phyloP scores from a whole-genome alignment of 2,113 vertebrate species.

The Cyrtonyx montezumae region DNA sequence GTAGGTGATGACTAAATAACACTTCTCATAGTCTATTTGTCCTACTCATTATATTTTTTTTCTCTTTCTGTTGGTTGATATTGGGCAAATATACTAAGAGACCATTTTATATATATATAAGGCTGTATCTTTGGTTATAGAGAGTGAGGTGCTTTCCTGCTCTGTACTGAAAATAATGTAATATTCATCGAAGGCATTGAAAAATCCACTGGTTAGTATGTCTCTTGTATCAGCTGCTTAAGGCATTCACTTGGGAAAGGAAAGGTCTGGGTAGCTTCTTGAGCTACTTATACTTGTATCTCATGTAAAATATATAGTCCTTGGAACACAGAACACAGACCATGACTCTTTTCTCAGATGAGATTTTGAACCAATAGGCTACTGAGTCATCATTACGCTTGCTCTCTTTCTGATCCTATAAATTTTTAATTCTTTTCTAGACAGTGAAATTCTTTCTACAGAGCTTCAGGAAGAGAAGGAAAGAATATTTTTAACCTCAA shows the following conservation, averaged over 20 bases:
- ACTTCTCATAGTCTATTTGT: not conserved
- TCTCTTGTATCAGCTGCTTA: not conserved
- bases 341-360: not conserved
- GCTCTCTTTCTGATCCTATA: not conserved
- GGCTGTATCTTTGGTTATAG: not conserved
- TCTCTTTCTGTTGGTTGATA: not conserved
- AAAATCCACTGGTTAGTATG: not conserved
- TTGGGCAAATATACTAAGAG: not conserved
- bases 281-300: not conserved
- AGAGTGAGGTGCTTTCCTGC: not conserved
- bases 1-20: not conserved
- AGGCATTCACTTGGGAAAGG: not conserved
- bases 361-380: conserved; percentile 8
- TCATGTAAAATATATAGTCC: conserved; percentile 27
- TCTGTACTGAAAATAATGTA: not conserved
- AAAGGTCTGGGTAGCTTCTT: not conserved
- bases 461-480: not conserved
- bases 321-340: not conserved
- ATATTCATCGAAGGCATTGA: not conserved
- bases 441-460: not conserved
- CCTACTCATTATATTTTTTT: not conserved
- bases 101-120: not conserved
- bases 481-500: not conserved
- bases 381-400: not conserved
- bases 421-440: conserved; percentile 10